Base-by-base conservation (phyloP, 2,888 invertebrate species). In the Selenia dentaria region DNA sequence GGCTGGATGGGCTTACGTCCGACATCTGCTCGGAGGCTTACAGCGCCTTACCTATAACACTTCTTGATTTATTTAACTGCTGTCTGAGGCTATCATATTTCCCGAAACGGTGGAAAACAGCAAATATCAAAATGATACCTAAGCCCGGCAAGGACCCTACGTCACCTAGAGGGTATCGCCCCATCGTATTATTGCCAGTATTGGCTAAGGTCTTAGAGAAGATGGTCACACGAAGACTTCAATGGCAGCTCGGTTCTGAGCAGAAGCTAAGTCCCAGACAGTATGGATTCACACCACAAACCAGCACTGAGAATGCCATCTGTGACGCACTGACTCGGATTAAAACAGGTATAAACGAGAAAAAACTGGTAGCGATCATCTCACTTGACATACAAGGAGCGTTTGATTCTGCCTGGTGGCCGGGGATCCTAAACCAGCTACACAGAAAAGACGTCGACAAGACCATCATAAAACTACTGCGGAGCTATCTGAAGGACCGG, bases 11-110 rank as follows among this genome's bases (percentile, higher is more conserved):
- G 0, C 8, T 22, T 2, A 22, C 22, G 1, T 6, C 22, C 0
- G 22, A 22, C 2, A 22, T 22, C 2, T 22, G 22, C 22, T 2
- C 8, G 2, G 22, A 6, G 22, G 2, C 8, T 8, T 8, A 22
- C 2, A 1, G 2, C 1, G 8, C n/a, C n/a, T n/a, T n/a, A n/a
- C n/a, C n/a, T n/a, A n/a, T 2, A 1, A 2, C 2, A 8, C 1
- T 22, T 2, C 22, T 22, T 0, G 8, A 6, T 0, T 2, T 22
- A 1, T 8, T 8, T 1, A 22, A 22, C 8, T 6, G 8, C 0
- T 22, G 22, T 8, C 22, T 22, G 6, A 2, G 2, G 0, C 1
- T 6, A 1, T 6, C 8, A 2, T 22, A 8, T 2, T 22, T 22
- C 8, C 22, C 22, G 2, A 8, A 2, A 1, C 6, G 8, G 2